Conservation (phyloP, 2,888 invertebrate species). For the Argyresthia goedartella region DNA sequence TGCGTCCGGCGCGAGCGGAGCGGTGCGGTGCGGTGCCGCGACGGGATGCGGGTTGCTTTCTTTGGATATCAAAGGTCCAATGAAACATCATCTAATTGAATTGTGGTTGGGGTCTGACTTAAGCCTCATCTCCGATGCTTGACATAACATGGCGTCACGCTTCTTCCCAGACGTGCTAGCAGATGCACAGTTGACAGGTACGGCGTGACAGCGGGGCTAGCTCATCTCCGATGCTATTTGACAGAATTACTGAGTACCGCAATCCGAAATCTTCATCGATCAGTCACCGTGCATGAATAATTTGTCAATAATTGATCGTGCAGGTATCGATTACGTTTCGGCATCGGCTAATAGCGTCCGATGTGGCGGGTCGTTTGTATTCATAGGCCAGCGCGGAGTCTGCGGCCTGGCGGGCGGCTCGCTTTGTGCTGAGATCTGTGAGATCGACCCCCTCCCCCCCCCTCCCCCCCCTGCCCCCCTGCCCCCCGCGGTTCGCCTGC, state of each 20-base stretch:
- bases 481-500: background rate
- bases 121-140: too few species aligned
- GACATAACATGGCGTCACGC: too few species aligned
- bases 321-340: background rate
- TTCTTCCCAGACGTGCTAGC: too few species aligned
- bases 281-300: background rate
- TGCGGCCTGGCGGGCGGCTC: background rate
- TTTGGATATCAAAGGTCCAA: background rate
- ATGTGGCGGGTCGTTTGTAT: conserved; percentile 2
- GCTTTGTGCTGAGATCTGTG: conserved; percentile 15
- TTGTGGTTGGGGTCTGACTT: too few species aligned
- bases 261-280: too few species aligned
- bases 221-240: too few species aligned
- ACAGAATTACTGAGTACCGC: too few species aligned
- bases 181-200: too few species aligned
- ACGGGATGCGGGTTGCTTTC: background rate
- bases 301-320: conserved; percentile 6
- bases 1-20: background rate
- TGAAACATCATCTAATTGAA: too few species aligned
- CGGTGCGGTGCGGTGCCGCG: background rate
- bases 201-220: too few species aligned
- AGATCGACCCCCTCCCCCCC: conserved; percentile 2
- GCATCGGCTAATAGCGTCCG: background rate
- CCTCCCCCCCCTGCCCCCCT: background rate
- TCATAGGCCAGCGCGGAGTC: background rate